Evolutionary conservation across 1,140 invertebrate species (phyloP), one percentile per base, ranked within the genome.

Genomic region (Tetramorium simillimum): DNA sequence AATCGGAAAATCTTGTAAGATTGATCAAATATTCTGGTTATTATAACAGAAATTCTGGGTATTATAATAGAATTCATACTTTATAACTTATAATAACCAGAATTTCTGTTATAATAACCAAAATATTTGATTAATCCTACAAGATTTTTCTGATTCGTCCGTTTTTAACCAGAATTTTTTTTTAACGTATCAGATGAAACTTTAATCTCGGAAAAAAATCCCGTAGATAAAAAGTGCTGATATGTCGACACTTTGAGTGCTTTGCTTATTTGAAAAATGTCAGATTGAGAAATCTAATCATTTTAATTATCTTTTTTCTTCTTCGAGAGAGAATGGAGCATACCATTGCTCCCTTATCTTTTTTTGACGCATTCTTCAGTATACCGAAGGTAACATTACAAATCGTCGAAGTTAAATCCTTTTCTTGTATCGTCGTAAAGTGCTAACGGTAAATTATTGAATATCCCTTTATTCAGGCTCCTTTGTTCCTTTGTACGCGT

Each of bases 361-460:
- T 56, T 7, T 7, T 56, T 5, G 16, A 9, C 33, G 7, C 43
- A 9, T 65, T 67, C 24, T 65, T 80, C 51, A 53, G 49, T 3
- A 12, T 16, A 40, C n/a, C 2, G 33, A 53, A 24, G 14, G 10
- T 37, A 53, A 18, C 14, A 28, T 16, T 37, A n/a, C 46, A 69
- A 14, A 69, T 80, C 12, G 16, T 33, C 18, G 4, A 49, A 69
- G 60, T 51, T 80, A 67, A 80, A 69, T 69, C 9, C n/a, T 80
- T n/a, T 18, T 78, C n/a, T 69, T 53, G 14, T 5, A 80, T 24
- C 21, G 33, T 80, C 28, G 33, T 69, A 69, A 80, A 69, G 10
- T 56, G 21, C 21, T 69, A 80, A 80, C 77, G 63, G 77, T 80
- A 80, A 80, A 80, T 80, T 60, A 28, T 80, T 69, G 77, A 80